These are phyloP conservation scores for Pachypanchax playfairii DNA, from an alignment of 2,113 vertebrate genomes.

Conservation along the genomic window DNA sequence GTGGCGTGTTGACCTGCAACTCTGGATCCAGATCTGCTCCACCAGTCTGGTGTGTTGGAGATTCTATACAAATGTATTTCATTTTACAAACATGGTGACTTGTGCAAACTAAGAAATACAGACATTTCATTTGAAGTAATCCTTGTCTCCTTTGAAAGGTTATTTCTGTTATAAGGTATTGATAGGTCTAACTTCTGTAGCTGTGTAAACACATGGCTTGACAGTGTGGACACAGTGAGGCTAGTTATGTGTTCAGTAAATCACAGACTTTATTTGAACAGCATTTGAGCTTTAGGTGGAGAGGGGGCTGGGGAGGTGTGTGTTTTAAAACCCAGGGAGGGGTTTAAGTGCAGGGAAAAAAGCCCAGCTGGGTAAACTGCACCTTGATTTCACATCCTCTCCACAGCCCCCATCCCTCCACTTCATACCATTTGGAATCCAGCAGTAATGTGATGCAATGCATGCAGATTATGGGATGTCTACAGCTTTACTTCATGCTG, in stretches of 20 bases:
- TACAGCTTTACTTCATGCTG: background rate
- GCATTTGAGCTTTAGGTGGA: slow-evolving; percentile 39
- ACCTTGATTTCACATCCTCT: slow-evolving; percentile 79
- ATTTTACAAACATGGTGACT: background rate
- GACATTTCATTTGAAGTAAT: background rate
- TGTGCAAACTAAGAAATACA: background rate
- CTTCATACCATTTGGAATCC: slow-evolving; percentile 43
- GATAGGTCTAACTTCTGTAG: slow-evolving; percentile 11
- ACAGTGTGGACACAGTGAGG: slow-evolving; percentile 34
- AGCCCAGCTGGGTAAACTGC: slow-evolving; percentile 79
- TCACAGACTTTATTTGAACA: slow-evolving; percentile 72
- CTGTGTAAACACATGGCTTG: slow-evolving; percentile 45
- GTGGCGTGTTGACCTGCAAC: background rate
- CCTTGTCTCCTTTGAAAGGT: background rate
- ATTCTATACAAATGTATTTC: background rate
- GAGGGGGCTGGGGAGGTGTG: slow-evolving; percentile 54
- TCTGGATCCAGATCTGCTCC: no score
- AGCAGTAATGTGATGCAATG: slow-evolving; percentile 9
- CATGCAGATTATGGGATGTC: background rate
- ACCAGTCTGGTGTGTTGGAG: background rate
- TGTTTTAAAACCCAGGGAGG: slow-evolving; percentile 38
- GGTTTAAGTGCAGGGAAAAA: slow-evolving; percentile 4
- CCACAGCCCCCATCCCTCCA: slow-evolving; percentile 52
- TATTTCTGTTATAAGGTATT: background rate
- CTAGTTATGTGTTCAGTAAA: slow-evolving; percentile 61